These are phyloP conservation scores for Lamproptera curius DNA, from an alignment of 2,888 invertebrate genomes.

Conservation along the genomic window DNA sequence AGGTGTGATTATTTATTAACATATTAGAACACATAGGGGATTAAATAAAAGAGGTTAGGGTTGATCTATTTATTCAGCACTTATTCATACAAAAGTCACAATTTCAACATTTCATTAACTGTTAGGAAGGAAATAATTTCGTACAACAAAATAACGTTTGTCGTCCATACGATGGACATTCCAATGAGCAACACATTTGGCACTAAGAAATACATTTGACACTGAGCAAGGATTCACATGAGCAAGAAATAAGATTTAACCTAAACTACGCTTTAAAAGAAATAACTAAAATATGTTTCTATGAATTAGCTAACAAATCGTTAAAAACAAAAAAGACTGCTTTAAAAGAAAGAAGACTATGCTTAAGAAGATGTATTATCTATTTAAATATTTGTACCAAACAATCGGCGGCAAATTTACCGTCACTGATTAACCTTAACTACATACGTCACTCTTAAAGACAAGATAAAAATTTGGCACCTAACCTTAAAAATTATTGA, in stretches of 20 bases:
- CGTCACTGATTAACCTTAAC: conserved; percentile 14
- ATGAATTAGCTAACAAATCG: conserved; percentile 12
- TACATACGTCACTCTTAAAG: conserved; percentile 25
- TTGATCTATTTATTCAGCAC: conserved; percentile 22
- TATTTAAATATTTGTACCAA: not conserved
- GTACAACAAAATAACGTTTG: conserved; percentile 21
- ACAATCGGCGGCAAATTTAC: not conserved
- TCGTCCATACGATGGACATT: conserved; percentile 30
- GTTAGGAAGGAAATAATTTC: conserved; percentile 15
- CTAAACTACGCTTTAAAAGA: conserved; percentile 4
- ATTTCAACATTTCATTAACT: conserved; percentile 16
- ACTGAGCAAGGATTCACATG: conserved; percentile 18
- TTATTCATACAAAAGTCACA: conserved; percentile 19
- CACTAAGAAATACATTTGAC: conserved; percentile 26
- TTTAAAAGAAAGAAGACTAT: conserved; percentile 14
- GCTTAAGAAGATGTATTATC: conserved; percentile 10
- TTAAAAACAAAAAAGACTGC: conserved; percentile 8
- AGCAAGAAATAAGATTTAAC: conserved; percentile 9
- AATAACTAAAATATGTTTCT: not conserved
- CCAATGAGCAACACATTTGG: conserved; percentile 39
- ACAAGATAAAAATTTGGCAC: conserved; percentile 34
- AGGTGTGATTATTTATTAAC: too few species aligned
- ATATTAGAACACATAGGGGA: not conserved
- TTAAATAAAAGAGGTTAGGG: conserved; percentile 18
- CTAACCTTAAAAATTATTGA: conserved; percentile 27